Base-by-base conservation (phyloP, 2,888 invertebrate genomes). In the Poecilobothrus nobilitatus region DNA sequence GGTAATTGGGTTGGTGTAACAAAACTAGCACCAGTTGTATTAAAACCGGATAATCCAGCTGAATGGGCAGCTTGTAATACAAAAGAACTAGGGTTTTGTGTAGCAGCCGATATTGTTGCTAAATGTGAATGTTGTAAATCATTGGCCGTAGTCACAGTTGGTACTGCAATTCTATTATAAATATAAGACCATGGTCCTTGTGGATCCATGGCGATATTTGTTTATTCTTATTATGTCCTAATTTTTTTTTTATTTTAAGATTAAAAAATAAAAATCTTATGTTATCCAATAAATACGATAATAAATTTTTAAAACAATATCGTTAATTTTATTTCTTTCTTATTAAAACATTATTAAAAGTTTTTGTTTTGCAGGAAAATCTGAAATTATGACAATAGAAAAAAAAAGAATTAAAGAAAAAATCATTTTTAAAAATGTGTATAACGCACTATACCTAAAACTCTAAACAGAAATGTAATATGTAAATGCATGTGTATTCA, bases 171-270 rank as follows among this genome's bases (percentile, higher is more conserved):
- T 78, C 92, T 89, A 84, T 92, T 92, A 86, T 92, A 92, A 76
- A 91, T 89, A 80, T 89, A 89, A 80, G 89, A 88, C 93, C 93
- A 93, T 85, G 92, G 91, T 84, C 91, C 91, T 73, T 80, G 81
- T 81, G 92, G 92, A 89, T 93, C 93, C 92, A 93, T 93, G 65
- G 65, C 34, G 53, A 53, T 53, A 53, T 53, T 53, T 12, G 2
- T 6, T 53, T 53, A 6, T 18, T 53, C 6, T 18, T 53, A 5
- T 53, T 53, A 53, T 53, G 18, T 53, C 6, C 1, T n/a, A 44
- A 44, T 15, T 7, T 37, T 37, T 53, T 53, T 53, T 53, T 53
- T 53, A 18, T 53, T 53, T 53, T 53, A 12, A 44, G 6, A 53
- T 18, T 53, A 41, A 1, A 15, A 27, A 27, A n/a, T 27, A 4